Conservation (phyloP, 2,888 invertebrate species). For the Nipponacmea schrenckii region DNA sequence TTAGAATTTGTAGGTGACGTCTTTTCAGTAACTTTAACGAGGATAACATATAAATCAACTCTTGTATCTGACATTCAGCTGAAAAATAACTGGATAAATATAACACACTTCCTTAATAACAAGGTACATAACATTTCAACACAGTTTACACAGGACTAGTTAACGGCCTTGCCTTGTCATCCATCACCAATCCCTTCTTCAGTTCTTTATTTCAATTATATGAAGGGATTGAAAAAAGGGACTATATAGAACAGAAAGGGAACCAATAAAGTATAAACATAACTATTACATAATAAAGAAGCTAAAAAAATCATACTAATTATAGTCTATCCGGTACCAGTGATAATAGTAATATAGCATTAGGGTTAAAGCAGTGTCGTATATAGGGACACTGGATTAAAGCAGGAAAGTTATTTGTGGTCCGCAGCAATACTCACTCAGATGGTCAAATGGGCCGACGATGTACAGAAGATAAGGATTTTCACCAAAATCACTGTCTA, state of each 20-base stretch:
- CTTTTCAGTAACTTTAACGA: slow-evolving; percentile 32
- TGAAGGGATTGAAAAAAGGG: too few relatives aligned
- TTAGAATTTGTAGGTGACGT: slow-evolving; percentile 41
- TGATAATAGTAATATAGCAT: too few relatives aligned
- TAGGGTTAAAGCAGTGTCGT: too few relatives aligned
- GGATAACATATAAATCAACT: slow-evolving; percentile 36
- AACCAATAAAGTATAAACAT: too few relatives aligned
- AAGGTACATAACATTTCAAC: neutral
- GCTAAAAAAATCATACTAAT: too few relatives aligned
- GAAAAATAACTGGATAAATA: slow-evolving; percentile 9
- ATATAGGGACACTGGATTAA: too few relatives aligned
- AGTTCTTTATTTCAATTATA: too few relatives aligned
- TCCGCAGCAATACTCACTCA: slow-evolving; percentile 33
- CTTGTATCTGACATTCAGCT: slow-evolving; percentile 35
- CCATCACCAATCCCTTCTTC: neutral
- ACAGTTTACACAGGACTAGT: neutral
- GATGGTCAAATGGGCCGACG: slow-evolving; percentile 45
- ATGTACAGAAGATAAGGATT: slow-evolving; percentile 39
- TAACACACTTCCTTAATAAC: too few relatives aligned
- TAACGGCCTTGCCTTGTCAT: neutral
- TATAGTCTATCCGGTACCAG: too few relatives aligned
- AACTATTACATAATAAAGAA: too few relatives aligned
- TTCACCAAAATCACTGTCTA: slow-evolving; percentile 35
- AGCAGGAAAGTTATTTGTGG: too few relatives aligned
- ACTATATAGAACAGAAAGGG: too few relatives aligned